These are phyloP conservation scores for Lathronympha strigana DNA, from an alignment of 2,888 invertebrate genomes.

Conservation along the genomic window DNA sequence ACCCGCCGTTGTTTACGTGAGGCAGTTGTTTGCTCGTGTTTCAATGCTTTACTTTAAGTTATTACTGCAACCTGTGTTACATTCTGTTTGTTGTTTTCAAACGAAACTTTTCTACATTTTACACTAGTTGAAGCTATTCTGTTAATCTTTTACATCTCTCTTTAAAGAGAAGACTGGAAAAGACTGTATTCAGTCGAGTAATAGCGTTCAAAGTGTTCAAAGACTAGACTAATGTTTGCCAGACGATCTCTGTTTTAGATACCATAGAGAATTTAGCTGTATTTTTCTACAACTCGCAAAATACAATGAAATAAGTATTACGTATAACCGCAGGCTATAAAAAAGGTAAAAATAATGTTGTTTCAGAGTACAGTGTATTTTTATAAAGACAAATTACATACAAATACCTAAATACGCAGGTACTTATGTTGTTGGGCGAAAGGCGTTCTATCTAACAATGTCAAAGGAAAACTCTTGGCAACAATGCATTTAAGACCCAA, in stretches of 20 bases:
- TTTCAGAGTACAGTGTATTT: background rate
- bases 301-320: background rate
- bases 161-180: background rate
- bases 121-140: slow-evolving; percentile 15
- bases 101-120: slow-evolving; percentile 15
- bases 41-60: slow-evolving; percentile 5
- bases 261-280: background rate
- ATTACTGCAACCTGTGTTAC: slow-evolving; percentile 21
- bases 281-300: background rate
- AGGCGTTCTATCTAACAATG: slow-evolving; percentile 38
- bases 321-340: background rate
- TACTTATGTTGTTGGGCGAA: slow-evolving; percentile 25
- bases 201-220: slow-evolving; percentile 7
- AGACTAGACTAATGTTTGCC: slow-evolving; percentile 13
- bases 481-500: slow-evolving; percentile 49
- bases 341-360: background rate
- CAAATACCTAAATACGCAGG: background rate
- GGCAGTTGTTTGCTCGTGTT: slow-evolving; percentile 6
- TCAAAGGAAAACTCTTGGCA: slow-evolving; percentile 49
- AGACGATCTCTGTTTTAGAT: background rate
- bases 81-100: slow-evolving; percentile 23
- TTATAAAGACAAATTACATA: background rate
- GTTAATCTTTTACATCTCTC: slow-evolving; percentile 13
- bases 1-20: slow-evolving; percentile 8
- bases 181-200: slow-evolving; percentile 13